A percentile compares a stretch with the other conserved stretches of the same genome.
These are phyloP conservation scores for Aphidius ervi DNA, from an alignment of 1,140 invertebrate species.

Conservation along the genomic window DNA sequence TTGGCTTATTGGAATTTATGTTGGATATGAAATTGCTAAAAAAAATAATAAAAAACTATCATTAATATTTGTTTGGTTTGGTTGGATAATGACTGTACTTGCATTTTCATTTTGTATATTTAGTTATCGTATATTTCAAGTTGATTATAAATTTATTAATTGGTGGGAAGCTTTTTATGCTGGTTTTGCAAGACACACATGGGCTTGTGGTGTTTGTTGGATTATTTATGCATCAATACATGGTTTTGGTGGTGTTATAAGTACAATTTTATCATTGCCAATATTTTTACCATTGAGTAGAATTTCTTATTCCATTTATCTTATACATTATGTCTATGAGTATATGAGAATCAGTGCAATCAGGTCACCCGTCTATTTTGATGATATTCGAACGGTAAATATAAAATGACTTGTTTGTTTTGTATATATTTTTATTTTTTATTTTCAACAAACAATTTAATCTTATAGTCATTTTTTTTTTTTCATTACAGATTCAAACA, in stretches of 20 bases:
- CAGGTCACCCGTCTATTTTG: constrained; percentile 18
- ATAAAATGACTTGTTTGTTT: background rate
- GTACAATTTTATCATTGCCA: constrained; percentile 55
- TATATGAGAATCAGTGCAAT: constrained; percentile 4
- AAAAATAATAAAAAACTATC: constrained; percentile 7
- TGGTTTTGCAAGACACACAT: constrained; percentile 39
- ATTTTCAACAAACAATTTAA: no score
- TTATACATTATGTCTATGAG: constrained; percentile 48
- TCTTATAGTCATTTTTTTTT: no score
- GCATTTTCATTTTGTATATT: constrained; percentile 16
- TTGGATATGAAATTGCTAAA: constrained; percentile 46
- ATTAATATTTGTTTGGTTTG: constrained; percentile 1
- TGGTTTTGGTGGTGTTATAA: constrained; percentile 39
- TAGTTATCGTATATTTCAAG: constrained; percentile 13
- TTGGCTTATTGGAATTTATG: constrained; percentile 56
- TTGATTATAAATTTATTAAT: constrained; percentile 16
- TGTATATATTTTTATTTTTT: no score
- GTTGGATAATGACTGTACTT: constrained; percentile 14
- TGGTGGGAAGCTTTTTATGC: constrained; percentile 38
- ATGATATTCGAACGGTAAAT: constrained; percentile 16
- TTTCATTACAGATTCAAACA: background rate
- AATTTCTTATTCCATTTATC: constrained; percentile 58
- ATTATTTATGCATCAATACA: constrained; percentile 51
- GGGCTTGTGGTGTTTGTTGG: constrained; percentile 49
- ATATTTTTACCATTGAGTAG: constrained; percentile 55